Base-by-base conservation (phyloP, 2,888 invertebrate genomes). In the Anthophora plumipes region DNA sequence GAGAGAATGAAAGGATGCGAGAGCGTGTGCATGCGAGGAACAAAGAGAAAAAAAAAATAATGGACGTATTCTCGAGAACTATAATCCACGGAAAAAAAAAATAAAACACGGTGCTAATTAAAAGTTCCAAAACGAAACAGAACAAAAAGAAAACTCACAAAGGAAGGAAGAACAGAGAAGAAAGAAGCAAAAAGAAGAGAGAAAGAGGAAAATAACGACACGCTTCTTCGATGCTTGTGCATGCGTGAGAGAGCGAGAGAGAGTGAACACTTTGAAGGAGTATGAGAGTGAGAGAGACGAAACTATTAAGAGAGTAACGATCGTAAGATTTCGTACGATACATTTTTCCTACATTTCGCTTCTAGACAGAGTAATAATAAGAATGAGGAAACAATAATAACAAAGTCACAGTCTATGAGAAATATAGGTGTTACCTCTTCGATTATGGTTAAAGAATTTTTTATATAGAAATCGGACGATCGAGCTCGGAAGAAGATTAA, bases 91-190 rank as follows among this genome's bases (percentile, higher is more conserved):
- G 82, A 54, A 89, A n/a, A n/a, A n/a, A n/a, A n/a, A n/a, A n/a
- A n/a, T n/a, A n/a, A n/a, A 89, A 90, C 89, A 91, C 91, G 92
- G 92, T 92, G 92, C 92, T 92, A 91, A 88, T 86, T 87, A 80
- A 89, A 91, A 91, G 91, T 91, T 92, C 91, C 92, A 91, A 80
- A 84, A 83, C 31, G n/a, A 43, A 31, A 39, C 57, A 31, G n/a
- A 39, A 46, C 43, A 12, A 46, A 31, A 54, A 41, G 17, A 6
- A 12, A 25, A 43, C 9, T 6, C 39, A 43, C 25, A 59, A 31
- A 31, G 31, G 31, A 59, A 22, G 12, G 4, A 48, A 22, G 41
- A 25, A 55, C 14, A 2, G 2, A 31, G 12, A 43, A 5, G 8
- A 2, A 22, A 43, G 31, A 55, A n/a, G n/a, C 22, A 50, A 25